A percentile compares a stretch with the other conserved stretches of the same genome.
phyloP scores from a whole-genome alignment of 1,140 invertebrate species.

The Latrodectus geometricus region DNA sequence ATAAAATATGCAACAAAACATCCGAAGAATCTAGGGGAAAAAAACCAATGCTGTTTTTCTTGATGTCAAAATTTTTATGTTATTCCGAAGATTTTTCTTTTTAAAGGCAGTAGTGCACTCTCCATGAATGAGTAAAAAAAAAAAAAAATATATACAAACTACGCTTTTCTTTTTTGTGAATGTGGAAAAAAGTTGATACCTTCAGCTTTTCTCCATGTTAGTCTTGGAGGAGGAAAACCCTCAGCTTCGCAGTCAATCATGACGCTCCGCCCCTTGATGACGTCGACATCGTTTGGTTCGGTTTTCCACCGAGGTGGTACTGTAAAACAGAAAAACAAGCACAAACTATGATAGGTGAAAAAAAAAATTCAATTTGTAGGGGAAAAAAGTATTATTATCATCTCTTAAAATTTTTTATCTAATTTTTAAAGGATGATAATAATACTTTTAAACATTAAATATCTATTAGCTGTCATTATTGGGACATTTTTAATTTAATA shows the following conservation, averaged over 20 bases:
- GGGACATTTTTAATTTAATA: constrained; percentile 3
- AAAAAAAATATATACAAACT: no score
- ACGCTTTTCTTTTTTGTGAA: no score
- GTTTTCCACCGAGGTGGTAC: constrained; percentile 86
- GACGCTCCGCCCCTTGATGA: constrained; percentile 80
- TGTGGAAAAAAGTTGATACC: constrained; percentile 43
- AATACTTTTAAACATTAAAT: constrained; percentile 37
- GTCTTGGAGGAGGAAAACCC: constrained; percentile 79
- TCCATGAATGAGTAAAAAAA: no score
- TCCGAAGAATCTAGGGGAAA: no score
- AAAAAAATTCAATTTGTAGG: neutral
- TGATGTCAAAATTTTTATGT: no score
- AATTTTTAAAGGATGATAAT: no score
- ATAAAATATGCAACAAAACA: no score
- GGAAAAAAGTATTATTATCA: neutral
- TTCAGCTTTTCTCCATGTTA: constrained; percentile 75
- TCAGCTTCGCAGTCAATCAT: constrained; percentile 81
- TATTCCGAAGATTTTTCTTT: no score
- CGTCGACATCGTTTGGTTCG: constrained; percentile 82
- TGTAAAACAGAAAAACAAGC: constrained; percentile 69
- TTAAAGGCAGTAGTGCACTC: no score
- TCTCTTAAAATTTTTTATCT: no score
- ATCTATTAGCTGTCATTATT: constrained; percentile 58
- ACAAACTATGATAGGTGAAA: neutral
- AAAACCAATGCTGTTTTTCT: no score